These are phyloP conservation scores for Labroides dimidiatus DNA, from an alignment of 2,797 vertebrate species.

Conservation along the genomic window DNA sequence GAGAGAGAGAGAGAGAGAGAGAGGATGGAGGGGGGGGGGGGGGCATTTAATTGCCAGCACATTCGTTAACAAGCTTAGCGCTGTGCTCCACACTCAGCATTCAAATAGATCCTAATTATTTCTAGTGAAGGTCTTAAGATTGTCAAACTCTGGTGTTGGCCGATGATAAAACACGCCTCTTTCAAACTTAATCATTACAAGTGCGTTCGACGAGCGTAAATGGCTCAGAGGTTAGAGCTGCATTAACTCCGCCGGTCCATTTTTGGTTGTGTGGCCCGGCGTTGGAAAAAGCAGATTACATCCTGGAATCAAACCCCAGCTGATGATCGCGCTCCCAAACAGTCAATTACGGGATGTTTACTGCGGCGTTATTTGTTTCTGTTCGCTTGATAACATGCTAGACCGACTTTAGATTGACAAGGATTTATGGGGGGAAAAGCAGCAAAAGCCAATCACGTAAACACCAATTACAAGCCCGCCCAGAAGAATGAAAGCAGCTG, in stretches of 20 bases:
- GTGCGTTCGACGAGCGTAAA: conserved; percentile 81
- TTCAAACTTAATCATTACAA: conserved; percentile 87
- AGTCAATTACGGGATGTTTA: conserved; percentile 89
- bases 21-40: conserved; percentile 44
- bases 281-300: conserved; percentile 84
- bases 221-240: conserved; percentile 83
- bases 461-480: conserved; percentile 80
- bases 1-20: too few relatives aligned
- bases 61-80: conserved; percentile 85
- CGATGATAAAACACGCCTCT: conserved; percentile 83
- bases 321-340: conserved; percentile 85
- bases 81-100: conserved; percentile 79
- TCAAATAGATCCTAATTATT: conserved; percentile 90
- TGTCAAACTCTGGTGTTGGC: conserved; percentile 86
- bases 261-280: conserved; percentile 78
- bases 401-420: conserved; percentile 83
- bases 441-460: conserved; percentile 80
- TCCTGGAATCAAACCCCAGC: conserved; percentile 81
- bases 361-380: conserved; percentile 78
- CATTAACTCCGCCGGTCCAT: conserved; percentile 79
- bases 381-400: conserved; percentile 82
- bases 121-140: conserved; percentile 85
- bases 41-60: conserved; percentile 83
- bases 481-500: conserved; percentile 79
- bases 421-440: conserved; percentile 78